phyloP scores from a whole-genome alignment of 2,888 invertebrate genomes.

The Leucophora obtusa region DNA sequence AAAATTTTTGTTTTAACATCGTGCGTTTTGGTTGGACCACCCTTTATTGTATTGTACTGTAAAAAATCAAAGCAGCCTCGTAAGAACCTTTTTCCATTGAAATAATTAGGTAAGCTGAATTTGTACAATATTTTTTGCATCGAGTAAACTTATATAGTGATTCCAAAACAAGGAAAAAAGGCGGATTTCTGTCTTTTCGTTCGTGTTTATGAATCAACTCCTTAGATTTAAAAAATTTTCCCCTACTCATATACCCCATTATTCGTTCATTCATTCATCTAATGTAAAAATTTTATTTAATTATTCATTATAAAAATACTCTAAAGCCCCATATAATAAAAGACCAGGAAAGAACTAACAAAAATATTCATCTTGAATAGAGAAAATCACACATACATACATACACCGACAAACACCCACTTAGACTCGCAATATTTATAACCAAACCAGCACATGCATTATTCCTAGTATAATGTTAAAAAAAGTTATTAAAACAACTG shows the following conservation, averaged over 20 bases:
- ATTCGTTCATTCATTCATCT: constrained; percentile 38
- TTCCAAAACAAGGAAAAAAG: no score
- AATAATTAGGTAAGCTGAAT: no score
- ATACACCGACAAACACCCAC: neutral
- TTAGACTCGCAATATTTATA: neutral
- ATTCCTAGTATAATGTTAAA: neutral
- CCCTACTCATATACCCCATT: neutral
- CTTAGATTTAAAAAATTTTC: no score
- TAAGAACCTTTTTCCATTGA: no score
- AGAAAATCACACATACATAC: constrained; percentile 27
- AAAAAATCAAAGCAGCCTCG: no score
- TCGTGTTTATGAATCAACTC: no score
- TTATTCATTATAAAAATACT: constrained; percentile 59
- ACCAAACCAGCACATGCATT: neutral
- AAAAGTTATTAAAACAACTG: constrained; percentile 42
- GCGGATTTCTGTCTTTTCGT: no score
- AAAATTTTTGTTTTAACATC: no score
- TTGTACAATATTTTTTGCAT: no score
- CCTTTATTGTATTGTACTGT: no score
- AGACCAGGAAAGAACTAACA: constrained; percentile 25
- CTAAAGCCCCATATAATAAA: constrained; percentile 36
- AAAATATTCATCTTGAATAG: constrained; percentile 38
- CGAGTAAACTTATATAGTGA: no score
- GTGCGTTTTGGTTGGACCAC: no score
- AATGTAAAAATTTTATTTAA: constrained; percentile 58